Evolutionary conservation across 2,113 vertebrate species (phyloP).

Genomic region (Bettongia penicillata): DNA sequence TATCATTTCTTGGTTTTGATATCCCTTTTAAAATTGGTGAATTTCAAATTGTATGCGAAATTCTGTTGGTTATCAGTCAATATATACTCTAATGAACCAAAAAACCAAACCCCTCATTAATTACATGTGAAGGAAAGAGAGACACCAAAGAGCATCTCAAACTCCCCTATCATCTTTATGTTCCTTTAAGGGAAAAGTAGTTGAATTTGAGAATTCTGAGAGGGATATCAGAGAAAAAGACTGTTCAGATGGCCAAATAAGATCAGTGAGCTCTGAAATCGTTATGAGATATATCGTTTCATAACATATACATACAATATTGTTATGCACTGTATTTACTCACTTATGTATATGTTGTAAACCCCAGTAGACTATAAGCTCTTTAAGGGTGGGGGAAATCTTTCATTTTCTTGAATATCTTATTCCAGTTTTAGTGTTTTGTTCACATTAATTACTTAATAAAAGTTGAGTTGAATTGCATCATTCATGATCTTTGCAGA

Average conservation of each 20-base stretch:
- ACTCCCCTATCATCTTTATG: background rate
- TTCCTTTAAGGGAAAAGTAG: conserved; percentile 7
- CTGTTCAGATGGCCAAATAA: conserved; percentile 1
- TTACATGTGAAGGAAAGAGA: background rate
- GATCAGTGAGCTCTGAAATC: background rate
- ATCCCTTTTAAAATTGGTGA: background rate
- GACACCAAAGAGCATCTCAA: background rate
- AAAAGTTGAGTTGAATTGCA: too few relatives aligned
- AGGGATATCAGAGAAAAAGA: background rate
- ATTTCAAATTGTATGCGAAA: background rate
- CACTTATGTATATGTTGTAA: background rate
- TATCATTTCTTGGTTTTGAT: background rate
- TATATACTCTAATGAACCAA: background rate
- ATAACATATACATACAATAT: background rate
- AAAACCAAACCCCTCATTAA: background rate
- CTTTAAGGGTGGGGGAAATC: too few relatives aligned
- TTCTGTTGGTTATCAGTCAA: background rate
- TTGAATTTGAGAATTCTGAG: background rate
- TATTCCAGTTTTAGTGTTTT: too few relatives aligned
- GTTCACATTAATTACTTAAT: too few relatives aligned
- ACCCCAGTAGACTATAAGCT: too few relatives aligned
- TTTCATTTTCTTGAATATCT: too few relatives aligned
- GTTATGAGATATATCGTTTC: background rate
- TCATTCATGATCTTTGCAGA: too few relatives aligned
- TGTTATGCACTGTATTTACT: background rate